phyloP scores from a whole-genome alignment of 2,797 vertebrate species.

The Enteromius fasciolatus region DNA sequence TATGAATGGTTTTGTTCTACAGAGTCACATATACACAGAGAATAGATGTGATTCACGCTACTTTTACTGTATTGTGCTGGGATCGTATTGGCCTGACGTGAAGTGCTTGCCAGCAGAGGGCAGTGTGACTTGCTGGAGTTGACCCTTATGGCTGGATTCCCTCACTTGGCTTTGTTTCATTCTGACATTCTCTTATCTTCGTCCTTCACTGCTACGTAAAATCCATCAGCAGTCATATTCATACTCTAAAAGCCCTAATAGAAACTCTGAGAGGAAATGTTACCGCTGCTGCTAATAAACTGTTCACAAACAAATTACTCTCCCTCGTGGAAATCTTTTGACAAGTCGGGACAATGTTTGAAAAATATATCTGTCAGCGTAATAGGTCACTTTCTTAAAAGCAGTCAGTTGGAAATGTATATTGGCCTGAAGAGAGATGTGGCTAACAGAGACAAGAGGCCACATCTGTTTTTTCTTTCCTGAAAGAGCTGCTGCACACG shows the following conservation, averaged over 20 bases:
- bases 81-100: background rate
- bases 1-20: background rate
- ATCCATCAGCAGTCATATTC: constrained; percentile 50
- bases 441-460: constrained; percentile 57
- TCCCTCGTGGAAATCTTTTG: constrained; percentile 41
- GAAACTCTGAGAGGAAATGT: constrained; percentile 49
- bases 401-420: constrained; percentile 62
- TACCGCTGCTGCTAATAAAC: constrained; percentile 52
- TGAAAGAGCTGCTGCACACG: constrained; percentile 58
- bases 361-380: constrained; percentile 62
- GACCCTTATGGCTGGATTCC: constrained; percentile 8
- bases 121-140: constrained; percentile 38
- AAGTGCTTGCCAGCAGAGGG: constrained; percentile 57
- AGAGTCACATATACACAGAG: background rate
- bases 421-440: constrained; percentile 61
- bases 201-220: constrained; percentile 36
- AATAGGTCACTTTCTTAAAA: constrained; percentile 61
- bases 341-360: constrained; percentile 55
- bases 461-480: constrained; percentile 65
- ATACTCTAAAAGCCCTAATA: constrained; percentile 51
- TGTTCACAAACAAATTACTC: constrained; percentile 53
- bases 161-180: background rate
- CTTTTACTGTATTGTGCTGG: background rate
- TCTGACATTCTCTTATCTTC: constrained; percentile 42
- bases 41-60: background rate